Base-by-base conservation (phyloP, 2,888 invertebrate species). In the Pocota personata region DNA sequence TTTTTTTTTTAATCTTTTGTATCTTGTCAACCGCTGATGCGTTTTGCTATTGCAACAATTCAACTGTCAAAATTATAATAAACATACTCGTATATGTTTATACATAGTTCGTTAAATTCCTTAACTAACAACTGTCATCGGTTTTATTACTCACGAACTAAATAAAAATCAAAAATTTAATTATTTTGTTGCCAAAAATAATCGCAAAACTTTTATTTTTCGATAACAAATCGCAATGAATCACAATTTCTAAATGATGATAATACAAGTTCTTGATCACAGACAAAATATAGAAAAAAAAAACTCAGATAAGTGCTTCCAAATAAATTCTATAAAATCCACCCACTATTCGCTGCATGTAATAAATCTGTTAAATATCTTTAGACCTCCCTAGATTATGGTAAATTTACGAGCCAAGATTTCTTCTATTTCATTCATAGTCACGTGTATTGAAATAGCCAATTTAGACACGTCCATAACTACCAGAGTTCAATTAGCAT, bases 401-500 rank as follows among this genome's bases (percentile, higher is more conserved):
- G 35, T 12, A 35, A 40, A 14, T 40, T 12, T 14, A 14, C n/a
- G 40, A 40, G 40, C 14, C 1, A 10, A 3, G 37, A 2, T 3
- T 37, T 37, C n/a, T n/a, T 37, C 12, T 2, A 37, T 32, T 24
- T 48, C 64, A 66, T 52, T 67, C 37, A 52, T 27, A 67, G 50
- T 67, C 66, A 67, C 52, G 66, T 37, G 66, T 52, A 52, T 32
- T 32, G 30, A 32, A 48, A 27, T 46, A 19, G 30, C 10, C 21
- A 21, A 52, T 37, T 67, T 21, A 32, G 27, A 50, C n/a, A 72
- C 35, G 37, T 19, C 35, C 72, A 60, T 72, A 72, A 72, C 48
- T 48, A 50, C 48, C 46, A 57, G 35, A 24, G 24, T 48, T 48
- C 50, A 72, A 72, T 72, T 60, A 72, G 48, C 71, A 71, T 71